Conservation (phyloP, 2,113 vertebrate genomes). For the Hydropotes inermis region DNA sequence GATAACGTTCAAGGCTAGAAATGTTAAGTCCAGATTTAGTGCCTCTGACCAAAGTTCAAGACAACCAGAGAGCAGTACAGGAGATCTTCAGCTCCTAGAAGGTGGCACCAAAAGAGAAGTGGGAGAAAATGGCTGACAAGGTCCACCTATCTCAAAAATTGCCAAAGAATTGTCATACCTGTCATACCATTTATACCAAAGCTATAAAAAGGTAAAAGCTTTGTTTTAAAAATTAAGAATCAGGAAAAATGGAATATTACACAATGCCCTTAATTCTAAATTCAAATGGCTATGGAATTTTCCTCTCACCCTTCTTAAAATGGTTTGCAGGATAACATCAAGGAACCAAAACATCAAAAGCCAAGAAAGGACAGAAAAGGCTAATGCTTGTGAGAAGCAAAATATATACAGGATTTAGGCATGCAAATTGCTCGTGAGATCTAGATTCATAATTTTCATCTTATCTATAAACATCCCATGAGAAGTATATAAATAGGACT, state of each 20-base stretch:
- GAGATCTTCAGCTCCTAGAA: background rate
- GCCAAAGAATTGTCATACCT: background rate
- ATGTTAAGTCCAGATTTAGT: background rate
- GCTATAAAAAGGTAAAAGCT: background rate
- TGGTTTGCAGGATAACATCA: background rate
- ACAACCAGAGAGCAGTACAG: background rate
- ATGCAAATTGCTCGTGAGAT: conserved; percentile 48
- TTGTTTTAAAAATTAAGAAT: background rate
- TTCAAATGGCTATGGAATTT: background rate
- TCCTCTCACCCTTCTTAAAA: background rate
- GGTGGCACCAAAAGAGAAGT: background rate
- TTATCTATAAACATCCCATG: conserved; percentile 36
- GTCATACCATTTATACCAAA: background rate
- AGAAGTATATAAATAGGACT: conserved; percentile 64
- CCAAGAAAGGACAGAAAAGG: conserved; percentile 21
- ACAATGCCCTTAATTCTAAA: background rate
- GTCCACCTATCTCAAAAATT: background rate
- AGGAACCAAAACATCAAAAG: conserved; percentile 15
- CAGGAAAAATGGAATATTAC: background rate
- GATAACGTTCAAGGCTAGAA: background rate
- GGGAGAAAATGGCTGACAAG: background rate
- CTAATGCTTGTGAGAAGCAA: conserved; percentile 30
- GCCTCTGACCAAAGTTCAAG: background rate
- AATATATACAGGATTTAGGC: conserved; percentile 53
- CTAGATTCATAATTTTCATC: conserved; percentile 50